Evolutionary conservation across 2,888 invertebrate species (phyloP).

Genomic region (Athalia cordata): DNA sequence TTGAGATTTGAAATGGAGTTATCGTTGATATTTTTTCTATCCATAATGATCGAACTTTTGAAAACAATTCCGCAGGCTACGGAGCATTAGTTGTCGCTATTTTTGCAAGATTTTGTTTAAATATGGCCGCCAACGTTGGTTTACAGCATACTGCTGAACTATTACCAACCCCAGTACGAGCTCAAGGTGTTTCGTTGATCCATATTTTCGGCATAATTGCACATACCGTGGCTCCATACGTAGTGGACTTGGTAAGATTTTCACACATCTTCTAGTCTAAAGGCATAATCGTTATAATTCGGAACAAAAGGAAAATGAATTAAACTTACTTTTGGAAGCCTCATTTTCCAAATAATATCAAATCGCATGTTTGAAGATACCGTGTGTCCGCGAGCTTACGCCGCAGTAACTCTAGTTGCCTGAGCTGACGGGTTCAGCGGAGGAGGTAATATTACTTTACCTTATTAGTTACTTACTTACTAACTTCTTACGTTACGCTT

Average conservation of each 20-base stretch:
- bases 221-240: constrained; percentile 87
- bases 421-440: too few species aligned
- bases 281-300: neutral
- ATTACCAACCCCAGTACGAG: constrained; percentile 89
- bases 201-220: constrained; percentile 93
- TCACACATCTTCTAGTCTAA: constrained; percentile 73
- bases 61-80: constrained; percentile 74
- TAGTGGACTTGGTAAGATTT: constrained; percentile 86
- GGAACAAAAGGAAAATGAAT: neutral
- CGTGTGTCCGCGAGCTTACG: too few species aligned
- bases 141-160: constrained; percentile 92
- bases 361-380: too few species aligned
- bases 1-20: too few species aligned
- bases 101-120: constrained; percentile 88
- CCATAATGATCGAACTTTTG: too few species aligned
- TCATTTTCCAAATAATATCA: neutral
- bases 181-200: constrained; percentile 89
- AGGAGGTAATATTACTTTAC: too few species aligned
- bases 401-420: too few species aligned
- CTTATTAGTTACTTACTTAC: too few species aligned
- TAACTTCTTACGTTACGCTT: too few species aligned
- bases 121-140: constrained; percentile 92
- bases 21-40: too few species aligned
- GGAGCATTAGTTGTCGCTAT: constrained; percentile 86
- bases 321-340: neutral